Percentiles rank a stretch among this genome's conserved stretches.
These are phyloP conservation scores for Salvelinus namaycush DNA, from an alignment of 2,113 vertebrate species.

Conservation along the genomic window DNA sequence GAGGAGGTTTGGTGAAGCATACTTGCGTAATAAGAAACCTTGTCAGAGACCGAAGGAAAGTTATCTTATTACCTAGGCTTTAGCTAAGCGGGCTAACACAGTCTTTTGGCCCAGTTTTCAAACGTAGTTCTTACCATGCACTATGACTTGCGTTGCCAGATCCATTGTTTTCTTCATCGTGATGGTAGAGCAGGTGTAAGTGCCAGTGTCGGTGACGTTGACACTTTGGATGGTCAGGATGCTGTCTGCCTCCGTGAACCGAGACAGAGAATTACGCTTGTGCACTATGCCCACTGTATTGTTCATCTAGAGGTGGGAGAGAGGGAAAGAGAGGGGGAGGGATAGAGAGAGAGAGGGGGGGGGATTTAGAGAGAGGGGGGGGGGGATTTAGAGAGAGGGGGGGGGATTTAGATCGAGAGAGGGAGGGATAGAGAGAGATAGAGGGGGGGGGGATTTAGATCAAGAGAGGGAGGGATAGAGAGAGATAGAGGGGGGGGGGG, in stretches of 20 bases:
- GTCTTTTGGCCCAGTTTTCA: too few species aligned
- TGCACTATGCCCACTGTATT: conserved; percentile 68
- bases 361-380: background rate
- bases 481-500: background rate
- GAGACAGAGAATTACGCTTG: conserved; percentile 75
- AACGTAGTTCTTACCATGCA: conserved; percentile 79
- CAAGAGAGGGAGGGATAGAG: background rate
- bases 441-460: too few species aligned
- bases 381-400: too few species aligned
- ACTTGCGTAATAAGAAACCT: too few species aligned
- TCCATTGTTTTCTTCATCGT: conserved; percentile 68
- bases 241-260: conserved; percentile 81
- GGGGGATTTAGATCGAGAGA: too few species aligned
- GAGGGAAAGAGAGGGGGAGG: background rate
- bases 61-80: too few species aligned
- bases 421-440: too few species aligned
- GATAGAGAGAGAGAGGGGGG: background rate
- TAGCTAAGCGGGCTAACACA: too few species aligned
- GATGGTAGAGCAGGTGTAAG: conserved; percentile 83
- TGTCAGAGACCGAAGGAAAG: too few species aligned
- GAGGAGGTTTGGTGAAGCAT: too few species aligned
- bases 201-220: conserved; percentile 82
- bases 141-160: conserved; percentile 82
- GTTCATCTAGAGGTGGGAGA: conserved; percentile 69
- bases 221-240: conserved; percentile 82